A percentile compares a stretch with the other conserved stretches of the same genome.
Evolutionary conservation across 2,113 vertebrate species (phyloP).

Genomic region (Montifringilla adamsi): DNA sequence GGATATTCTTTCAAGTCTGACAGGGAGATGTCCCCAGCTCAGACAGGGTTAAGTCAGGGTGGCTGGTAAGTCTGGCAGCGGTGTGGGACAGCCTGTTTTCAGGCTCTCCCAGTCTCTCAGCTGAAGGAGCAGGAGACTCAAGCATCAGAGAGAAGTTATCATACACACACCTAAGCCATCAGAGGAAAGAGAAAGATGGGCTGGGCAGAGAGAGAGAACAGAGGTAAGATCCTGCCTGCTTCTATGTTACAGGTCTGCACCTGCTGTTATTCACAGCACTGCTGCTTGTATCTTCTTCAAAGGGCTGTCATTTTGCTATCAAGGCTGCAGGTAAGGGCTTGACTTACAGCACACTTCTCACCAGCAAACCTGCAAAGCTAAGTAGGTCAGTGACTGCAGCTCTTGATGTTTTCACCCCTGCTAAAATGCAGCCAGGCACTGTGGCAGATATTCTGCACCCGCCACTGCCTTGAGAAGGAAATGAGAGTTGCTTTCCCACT

Average conservation of each 20-base stretch:
- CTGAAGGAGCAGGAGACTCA: background rate
- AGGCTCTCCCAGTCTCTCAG: background rate
- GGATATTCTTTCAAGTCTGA: background rate
- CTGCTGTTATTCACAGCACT: background rate
- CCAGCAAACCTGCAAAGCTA: background rate
- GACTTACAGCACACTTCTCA: background rate
- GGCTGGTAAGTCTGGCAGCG: background rate
- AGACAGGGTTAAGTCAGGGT: background rate
- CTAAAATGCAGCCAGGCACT: background rate
- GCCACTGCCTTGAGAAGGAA: background rate
- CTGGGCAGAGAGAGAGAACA: background rate
- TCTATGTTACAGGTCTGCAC: background rate
- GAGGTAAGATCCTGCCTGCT: background rate
- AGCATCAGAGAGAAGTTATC: background rate
- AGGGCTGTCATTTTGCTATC: background rate
- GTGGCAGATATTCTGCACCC: background rate
- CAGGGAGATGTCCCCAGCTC: background rate
- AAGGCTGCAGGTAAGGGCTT: background rate
- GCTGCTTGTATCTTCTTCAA: background rate
- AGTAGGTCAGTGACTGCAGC: background rate
- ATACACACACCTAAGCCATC: background rate
- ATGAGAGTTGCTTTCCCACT: background rate
- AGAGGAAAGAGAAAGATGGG: background rate
- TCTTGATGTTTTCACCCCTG: background rate
- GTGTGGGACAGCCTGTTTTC: background rate